These are phyloP conservation scores for Bombyx mori DNA, from an alignment of 1,140 invertebrate species.

Conservation along the genomic window DNA sequence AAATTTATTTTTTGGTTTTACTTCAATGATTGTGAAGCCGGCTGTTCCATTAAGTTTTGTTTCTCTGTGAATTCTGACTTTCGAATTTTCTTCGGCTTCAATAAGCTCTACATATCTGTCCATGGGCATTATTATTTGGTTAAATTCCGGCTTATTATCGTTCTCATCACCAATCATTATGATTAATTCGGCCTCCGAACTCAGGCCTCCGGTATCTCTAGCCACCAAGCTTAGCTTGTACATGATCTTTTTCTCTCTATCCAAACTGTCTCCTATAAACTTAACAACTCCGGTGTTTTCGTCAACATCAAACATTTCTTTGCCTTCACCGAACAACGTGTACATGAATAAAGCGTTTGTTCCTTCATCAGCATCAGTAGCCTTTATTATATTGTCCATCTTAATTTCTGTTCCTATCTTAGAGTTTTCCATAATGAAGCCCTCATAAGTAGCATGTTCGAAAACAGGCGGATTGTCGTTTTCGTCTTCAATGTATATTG, in stretches of 20 bases:
- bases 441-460: constrained; percentile 79
- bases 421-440: constrained; percentile 85
- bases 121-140: constrained; percentile 76
- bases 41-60: constrained; percentile 40
- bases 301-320: constrained; percentile 84
- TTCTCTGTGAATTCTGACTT: constrained; percentile 62
- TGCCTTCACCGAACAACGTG: constrained; percentile 80
- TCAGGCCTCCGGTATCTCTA: constrained; percentile 81
- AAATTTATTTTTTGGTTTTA: constrained; percentile 70
- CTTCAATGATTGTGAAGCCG: constrained; percentile 42
- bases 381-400: constrained; percentile 77
- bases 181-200: constrained; percentile 78
- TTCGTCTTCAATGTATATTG: constrained; percentile 86
- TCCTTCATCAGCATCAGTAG: constrained; percentile 84
- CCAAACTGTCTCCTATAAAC: constrained; percentile 75
- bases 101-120: constrained; percentile 77
- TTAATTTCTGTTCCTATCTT: constrained; percentile 79
- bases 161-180: constrained; percentile 86
- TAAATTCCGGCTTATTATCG: constrained; percentile 84
- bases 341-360: constrained; percentile 83
- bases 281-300: constrained; percentile 76
- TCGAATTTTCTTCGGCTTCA: constrained; percentile 69
- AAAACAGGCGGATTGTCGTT: constrained; percentile 93
- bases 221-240: constrained; percentile 83
- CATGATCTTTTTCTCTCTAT: constrained; percentile 79